Evolutionary conservation across 1,140 invertebrate species (phyloP).

Genomic region (Littorina saxatilis): DNA sequence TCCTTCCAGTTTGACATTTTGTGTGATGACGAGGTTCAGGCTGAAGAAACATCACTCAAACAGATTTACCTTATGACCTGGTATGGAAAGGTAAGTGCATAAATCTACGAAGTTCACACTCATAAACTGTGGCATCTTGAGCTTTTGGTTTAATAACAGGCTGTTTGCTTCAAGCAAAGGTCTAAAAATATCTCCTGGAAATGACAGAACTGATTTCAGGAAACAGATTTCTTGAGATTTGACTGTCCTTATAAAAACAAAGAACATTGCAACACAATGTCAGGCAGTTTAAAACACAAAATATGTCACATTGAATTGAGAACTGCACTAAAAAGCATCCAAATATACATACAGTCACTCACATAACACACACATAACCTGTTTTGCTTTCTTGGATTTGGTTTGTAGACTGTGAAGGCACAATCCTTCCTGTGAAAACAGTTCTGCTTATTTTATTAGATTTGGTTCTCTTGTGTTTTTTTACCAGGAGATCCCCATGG

Average conservation of each 20-base stretch:
- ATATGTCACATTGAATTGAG: too few relatives aligned
- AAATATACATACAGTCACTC: too few relatives aligned
- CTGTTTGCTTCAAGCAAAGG: not conserved
- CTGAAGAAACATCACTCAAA: slow-evolving; percentile 63
- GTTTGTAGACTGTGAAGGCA: not conserved
- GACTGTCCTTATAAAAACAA: too few relatives aligned
- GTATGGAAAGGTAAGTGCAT: slow-evolving; percentile 56
- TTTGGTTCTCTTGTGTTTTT: slow-evolving; percentile 6
- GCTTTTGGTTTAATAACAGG: not conserved
- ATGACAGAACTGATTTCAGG: not conserved
- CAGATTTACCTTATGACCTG: slow-evolving; percentile 66
- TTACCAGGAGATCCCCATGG: slow-evolving; percentile 65
- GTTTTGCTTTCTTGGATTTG: not conserved
- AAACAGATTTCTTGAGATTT: not conserved
- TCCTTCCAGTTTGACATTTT: slow-evolving; percentile 55
- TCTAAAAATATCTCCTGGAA: not conserved
- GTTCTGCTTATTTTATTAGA: not conserved
- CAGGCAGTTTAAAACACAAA: too few relatives aligned
- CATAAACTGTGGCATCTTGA: not conserved
- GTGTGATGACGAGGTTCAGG: slow-evolving; percentile 57
- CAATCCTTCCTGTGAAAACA: too few relatives aligned
- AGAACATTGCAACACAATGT: too few relatives aligned
- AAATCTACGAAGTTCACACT: not conserved
- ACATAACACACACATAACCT: too few relatives aligned
- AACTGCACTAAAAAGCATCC: not conserved